phyloP scores from a whole-genome alignment of 2,888 invertebrate species.

The Dascillus cervinus region DNA sequence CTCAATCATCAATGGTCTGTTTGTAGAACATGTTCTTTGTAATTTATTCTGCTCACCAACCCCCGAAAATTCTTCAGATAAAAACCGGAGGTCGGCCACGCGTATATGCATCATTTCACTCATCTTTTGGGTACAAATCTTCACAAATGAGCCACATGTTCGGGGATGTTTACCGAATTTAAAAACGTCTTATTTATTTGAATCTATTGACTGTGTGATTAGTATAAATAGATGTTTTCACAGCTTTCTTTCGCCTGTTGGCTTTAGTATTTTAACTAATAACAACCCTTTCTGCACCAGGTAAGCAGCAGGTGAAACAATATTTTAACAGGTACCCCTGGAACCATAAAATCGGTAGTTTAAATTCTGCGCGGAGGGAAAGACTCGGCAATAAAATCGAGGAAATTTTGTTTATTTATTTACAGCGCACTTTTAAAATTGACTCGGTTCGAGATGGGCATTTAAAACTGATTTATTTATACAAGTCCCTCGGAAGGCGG shows the following conservation, averaged over 20 bases:
- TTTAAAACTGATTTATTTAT: neutral
- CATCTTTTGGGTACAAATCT: too few relatives aligned
- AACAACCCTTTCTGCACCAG: neutral
- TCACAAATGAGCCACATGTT: too few relatives aligned
- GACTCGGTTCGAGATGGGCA: neutral
- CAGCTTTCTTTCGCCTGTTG: neutral
- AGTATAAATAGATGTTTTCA: neutral
- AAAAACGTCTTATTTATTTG: too few relatives aligned
- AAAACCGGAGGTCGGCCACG: too few relatives aligned
- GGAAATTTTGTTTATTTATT: neutral
- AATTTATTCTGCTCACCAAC: too few relatives aligned
- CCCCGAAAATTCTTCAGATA: too few relatives aligned
- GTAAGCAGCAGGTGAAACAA: neutral
- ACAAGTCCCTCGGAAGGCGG: neutral
- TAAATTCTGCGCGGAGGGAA: neutral
- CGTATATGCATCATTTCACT: too few relatives aligned
- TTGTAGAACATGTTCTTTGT: too few relatives aligned
- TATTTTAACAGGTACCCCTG: neutral
- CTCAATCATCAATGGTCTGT: too few relatives aligned
- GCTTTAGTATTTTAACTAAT: neutral
- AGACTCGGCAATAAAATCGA: neutral
- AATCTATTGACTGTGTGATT: neutral
- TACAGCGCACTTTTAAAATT: neutral
- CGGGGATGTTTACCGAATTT: too few relatives aligned
- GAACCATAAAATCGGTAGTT: neutral